phyloP scores from a whole-genome alignment of 2,888 invertebrate genomes.

The Drosophila meridionalis region DNA sequence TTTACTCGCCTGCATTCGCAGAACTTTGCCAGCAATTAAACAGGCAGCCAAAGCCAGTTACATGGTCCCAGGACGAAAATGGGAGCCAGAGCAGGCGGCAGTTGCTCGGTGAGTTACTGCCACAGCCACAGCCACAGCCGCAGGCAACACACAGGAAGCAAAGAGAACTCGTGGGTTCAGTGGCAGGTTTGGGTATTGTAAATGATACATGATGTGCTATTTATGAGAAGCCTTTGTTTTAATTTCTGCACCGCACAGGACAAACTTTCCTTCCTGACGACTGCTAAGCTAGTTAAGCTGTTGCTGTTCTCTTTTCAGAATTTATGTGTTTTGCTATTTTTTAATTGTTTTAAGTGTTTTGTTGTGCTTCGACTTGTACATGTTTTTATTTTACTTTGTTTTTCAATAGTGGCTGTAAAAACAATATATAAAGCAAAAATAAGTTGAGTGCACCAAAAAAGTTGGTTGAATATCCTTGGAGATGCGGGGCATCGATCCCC shows the following conservation, averaged over 20 bases:
- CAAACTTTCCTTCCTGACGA: constrained; percentile 53
- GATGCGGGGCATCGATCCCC: constrained; percentile 85
- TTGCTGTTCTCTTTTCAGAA: constrained; percentile 50
- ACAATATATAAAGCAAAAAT: constrained; percentile 1
- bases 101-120: constrained; percentile 21
- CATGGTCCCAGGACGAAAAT: constrained; percentile 42
- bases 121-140: constrained; percentile 31
- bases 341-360: constrained; percentile 84
- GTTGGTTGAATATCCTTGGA: constrained; percentile 57
- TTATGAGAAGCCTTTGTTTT: constrained; percentile 83
- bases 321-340: constrained; percentile 83
- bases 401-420: neutral
- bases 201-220: constrained; percentile 84
- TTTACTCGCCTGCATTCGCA: constrained; percentile 76
- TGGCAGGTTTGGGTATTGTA: constrained; percentile 53
- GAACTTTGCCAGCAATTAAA: constrained; percentile 85
- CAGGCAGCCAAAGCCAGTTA: constrained; percentile 64
- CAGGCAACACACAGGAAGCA: constrained; percentile 34
- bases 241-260: constrained; percentile 70
- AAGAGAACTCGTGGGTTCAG: constrained; percentile 29
- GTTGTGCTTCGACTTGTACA: constrained; percentile 45
- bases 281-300: constrained; percentile 68
- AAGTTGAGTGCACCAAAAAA: constrained; percentile 16
- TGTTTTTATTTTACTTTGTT: constrained; percentile 5
- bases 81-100: constrained; percentile 1